A percentile compares a stretch with the other conserved stretches of the same genome.
Evolutionary conservation across 2,888 invertebrate species (phyloP).

Genomic region (Cerastis leucographa): DNA sequence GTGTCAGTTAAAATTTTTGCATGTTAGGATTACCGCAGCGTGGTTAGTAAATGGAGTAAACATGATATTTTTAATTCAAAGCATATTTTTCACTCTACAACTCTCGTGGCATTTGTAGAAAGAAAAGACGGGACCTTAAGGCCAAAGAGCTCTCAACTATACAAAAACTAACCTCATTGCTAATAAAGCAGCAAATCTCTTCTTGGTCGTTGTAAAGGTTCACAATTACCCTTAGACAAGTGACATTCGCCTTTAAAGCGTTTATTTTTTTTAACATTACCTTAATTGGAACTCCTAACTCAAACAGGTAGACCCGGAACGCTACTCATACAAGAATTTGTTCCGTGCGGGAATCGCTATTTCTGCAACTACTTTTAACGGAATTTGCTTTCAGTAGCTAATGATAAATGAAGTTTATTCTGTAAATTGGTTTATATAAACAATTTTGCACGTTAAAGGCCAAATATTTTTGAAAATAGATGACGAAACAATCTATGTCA

Average conservation of each 20-base stretch:
- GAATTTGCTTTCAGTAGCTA: not conserved
- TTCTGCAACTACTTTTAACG: not conserved
- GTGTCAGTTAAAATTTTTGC: constrained; percentile 43
- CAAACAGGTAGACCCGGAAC: too few species aligned
- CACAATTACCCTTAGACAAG: not conserved
- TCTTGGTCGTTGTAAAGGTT: not conserved
- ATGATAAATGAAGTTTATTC: not conserved
- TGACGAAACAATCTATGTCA: not conserved
- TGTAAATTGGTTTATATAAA: too few species aligned
- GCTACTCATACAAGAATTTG: too few species aligned
- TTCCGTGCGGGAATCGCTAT: not conserved
- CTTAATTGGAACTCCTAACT: too few species aligned
- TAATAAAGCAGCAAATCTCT: not conserved
- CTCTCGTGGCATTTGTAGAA: not conserved
- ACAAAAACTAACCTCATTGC: not conserved
- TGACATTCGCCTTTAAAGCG: not conserved
- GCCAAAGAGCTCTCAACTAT: not conserved
- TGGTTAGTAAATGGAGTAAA: constrained; percentile 18
- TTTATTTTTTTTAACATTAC: too few species aligned
- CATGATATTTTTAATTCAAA: not conserved
- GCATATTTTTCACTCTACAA: not conserved
- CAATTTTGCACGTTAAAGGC: not conserved
- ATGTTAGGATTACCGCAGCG: constrained; percentile 7
- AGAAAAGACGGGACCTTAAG: not conserved
- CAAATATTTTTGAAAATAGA: not conserved